Conservation (phyloP, 2,888 invertebrate genomes). For the Lordiphosa andalusiaca region DNA sequence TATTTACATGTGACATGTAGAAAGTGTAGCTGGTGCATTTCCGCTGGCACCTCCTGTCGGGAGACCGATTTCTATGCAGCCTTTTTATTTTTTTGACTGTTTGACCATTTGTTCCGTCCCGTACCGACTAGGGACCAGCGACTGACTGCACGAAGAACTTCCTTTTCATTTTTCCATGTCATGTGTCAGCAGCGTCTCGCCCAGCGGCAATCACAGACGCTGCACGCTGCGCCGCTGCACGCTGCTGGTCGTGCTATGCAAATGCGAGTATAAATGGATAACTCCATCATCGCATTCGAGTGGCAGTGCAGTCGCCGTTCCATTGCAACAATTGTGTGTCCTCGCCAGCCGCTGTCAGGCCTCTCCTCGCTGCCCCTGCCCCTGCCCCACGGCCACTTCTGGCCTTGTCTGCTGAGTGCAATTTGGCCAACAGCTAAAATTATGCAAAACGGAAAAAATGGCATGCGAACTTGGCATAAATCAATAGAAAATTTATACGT, state of each 20-base stretch:
- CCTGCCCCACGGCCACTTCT: slow-evolving; percentile 6
- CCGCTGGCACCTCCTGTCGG: slow-evolving; percentile 27
- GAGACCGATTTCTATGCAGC: slow-evolving; percentile 15
- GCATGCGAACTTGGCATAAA: slow-evolving; percentile 75
- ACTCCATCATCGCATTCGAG: slow-evolving; percentile 75
- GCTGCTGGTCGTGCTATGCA: slow-evolving; percentile 54
- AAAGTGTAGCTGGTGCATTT: slow-evolving; percentile 34
- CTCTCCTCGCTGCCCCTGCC: background rate
- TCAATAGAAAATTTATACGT: slow-evolving; percentile 76
- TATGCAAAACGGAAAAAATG: slow-evolving; percentile 76
- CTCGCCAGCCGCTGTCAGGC: slow-evolving; percentile 8
- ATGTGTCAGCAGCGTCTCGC: slow-evolving; percentile 73
- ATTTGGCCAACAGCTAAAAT: slow-evolving; percentile 70
- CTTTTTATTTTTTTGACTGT: slow-evolving; percentile 24
- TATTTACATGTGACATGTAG: slow-evolving; percentile 65
- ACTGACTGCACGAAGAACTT: slow-evolving; percentile 45
- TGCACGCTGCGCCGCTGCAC: slow-evolving; percentile 50
- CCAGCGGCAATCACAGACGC: slow-evolving; percentile 69
- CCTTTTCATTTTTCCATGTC: slow-evolving; percentile 75
- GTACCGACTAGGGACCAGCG: slow-evolving; percentile 17
- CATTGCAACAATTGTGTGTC: slow-evolving; percentile 65
- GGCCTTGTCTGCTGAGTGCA: slow-evolving; percentile 49
- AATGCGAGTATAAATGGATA: slow-evolving; percentile 75
- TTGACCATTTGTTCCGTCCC: slow-evolving; percentile 49
- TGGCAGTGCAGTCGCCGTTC: slow-evolving; percentile 57